phyloP scores from a whole-genome alignment of 2,797 vertebrate genomes.

The Neosilurus mollespiculum region DNA sequence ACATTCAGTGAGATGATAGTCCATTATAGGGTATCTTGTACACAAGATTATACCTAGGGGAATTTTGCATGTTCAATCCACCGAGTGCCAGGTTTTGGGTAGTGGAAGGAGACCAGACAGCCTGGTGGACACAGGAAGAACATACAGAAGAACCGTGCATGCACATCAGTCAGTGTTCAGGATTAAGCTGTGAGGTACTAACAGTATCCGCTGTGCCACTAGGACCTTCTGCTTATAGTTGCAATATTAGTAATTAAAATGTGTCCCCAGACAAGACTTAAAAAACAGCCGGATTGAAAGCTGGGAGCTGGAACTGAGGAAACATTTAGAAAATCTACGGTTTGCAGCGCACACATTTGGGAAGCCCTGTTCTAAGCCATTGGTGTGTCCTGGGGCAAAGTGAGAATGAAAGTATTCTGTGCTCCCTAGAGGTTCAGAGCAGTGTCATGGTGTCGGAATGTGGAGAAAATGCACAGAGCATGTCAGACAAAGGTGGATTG shows the following conservation, averaged over 20 bases:
- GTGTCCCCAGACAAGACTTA: neutral
- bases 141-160: neutral
- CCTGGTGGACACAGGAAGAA: neutral
- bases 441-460: conserved; percentile 19
- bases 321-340: neutral
- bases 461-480: conserved; percentile 31
- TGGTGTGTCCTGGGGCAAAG: conserved; percentile 17
- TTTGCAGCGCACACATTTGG: neutral
- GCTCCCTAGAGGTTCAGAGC: conserved; percentile 26
- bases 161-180: neutral
- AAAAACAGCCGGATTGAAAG: neutral
- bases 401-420: conserved; percentile 25
- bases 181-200: neutral
- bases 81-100: neutral
- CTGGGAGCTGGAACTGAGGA: neutral
- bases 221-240: neutral
- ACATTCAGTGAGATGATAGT: neutral
- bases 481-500: conserved; percentile 27
- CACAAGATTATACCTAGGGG: neutral
- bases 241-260: neutral
- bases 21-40: neutral
- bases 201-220: neutral
- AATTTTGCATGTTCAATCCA: neutral
- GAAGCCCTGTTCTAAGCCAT: conserved; percentile 13
- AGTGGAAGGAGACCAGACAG: neutral